Evolutionary conservation across 1,140 invertebrate genomes (phyloP).

Genomic region (Polyergus mexicanus): DNA sequence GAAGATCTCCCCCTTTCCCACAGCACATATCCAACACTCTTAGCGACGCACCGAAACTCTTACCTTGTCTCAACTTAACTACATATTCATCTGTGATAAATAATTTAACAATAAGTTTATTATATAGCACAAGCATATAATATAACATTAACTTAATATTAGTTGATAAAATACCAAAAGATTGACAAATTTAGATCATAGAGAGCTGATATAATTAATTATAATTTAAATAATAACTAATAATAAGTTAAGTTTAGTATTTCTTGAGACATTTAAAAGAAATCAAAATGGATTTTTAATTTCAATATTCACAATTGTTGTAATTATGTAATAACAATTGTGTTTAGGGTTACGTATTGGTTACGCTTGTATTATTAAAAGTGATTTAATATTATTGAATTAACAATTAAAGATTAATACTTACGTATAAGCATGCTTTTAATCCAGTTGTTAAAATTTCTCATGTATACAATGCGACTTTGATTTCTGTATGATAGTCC

Average conservation of each 20-base stretch:
- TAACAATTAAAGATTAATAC: slow-evolving; percentile 15
- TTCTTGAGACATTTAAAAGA: background rate
- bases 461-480: slow-evolving; percentile 96
- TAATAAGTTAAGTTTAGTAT: background rate
- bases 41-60: slow-evolving; percentile 87
- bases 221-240: background rate
- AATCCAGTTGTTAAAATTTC: slow-evolving; percentile 99
- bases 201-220: background rate
- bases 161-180: background rate
- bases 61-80: slow-evolving; percentile 88
- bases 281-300: background rate
- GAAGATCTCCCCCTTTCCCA: slow-evolving; percentile 98
- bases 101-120: background rate
- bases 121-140: too few relatives aligned
- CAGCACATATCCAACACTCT: slow-evolving; percentile 92
- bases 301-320: background rate
- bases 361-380: background rate
- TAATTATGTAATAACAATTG: background rate
- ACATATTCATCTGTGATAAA: slow-evolving; percentile 88
- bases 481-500: slow-evolving; percentile 92
- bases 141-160: too few relatives aligned
- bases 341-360: background rate
- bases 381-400: background rate
- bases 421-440: slow-evolving; percentile 97
- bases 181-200: background rate